A percentile compares a stretch with the other conserved stretches of the same genome.
Evolutionary conservation across 2,888 invertebrate genomes (phyloP).

Genomic region (Mayetiola destructor): DNA sequence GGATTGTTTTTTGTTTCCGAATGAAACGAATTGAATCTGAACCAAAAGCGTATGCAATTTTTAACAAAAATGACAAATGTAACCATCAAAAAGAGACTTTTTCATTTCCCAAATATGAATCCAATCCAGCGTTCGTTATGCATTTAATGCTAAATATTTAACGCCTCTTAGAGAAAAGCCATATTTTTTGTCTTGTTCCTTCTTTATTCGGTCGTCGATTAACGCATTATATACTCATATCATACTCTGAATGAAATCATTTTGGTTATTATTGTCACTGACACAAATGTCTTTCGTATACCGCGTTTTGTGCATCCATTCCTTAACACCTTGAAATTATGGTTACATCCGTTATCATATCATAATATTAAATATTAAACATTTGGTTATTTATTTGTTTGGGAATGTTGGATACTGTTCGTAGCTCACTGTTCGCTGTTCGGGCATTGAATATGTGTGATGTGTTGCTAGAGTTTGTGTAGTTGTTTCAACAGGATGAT

Average conservation of each 20-base stretch:
- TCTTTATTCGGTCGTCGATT: slow-evolving; percentile 1
- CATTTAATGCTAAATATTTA: neutral
- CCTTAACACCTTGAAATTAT: slow-evolving; percentile 16
- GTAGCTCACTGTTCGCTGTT: too few species aligned
- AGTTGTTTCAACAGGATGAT: too few species aligned
- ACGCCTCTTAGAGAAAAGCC: neutral
- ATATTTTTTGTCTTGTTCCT: neutral
- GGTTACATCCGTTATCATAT: slow-evolving; percentile 15
- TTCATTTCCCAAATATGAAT: too few species aligned
- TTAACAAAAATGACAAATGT: too few species aligned
- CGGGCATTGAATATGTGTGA: too few species aligned
- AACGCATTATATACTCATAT: neutral
- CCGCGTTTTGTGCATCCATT: slow-evolving; percentile 14
- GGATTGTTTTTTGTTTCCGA: neutral
- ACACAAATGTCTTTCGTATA: neutral
- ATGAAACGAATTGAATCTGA: neutral
- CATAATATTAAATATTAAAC: slow-evolving; percentile 16
- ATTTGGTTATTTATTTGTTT: slow-evolving; percentile 15
- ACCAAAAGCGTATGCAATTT: too few species aligned
- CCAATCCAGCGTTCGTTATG: too few species aligned
- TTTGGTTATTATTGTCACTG: neutral
- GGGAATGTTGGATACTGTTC: too few species aligned
- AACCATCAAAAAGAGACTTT: too few species aligned
- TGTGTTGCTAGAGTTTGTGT: too few species aligned
- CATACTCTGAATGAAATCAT: neutral